Base-by-base conservation (phyloP, 2,797 vertebrate species). In the Florisuga fusca region DNA sequence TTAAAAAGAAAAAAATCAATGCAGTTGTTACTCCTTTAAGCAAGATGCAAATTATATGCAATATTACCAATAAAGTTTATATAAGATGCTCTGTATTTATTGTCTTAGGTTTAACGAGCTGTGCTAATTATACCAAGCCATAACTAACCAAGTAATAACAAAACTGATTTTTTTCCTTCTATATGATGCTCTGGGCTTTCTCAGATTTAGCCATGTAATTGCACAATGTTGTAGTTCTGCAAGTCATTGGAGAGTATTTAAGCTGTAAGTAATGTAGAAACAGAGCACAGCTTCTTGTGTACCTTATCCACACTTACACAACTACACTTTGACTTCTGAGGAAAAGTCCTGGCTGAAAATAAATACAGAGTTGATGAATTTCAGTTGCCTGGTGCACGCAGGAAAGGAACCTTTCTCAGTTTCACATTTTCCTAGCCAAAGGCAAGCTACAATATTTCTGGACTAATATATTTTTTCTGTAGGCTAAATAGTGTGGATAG, bases 81-180 rank as follows among this genome's bases (percentile, higher is more conserved):
- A 92, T 43, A 82, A 61, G 66, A 82, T 86, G 15, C 23, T 78
- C 51, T 71, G 59, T 73, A 74, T 59, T 85, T 45, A 33, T 59
- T 73, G 84, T 92, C 72, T 89, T 93, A 68, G 54, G 23, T 84
- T 95, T 96, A 97, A 95, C 93, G 83, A 94, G 55, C 80, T 95
- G 36, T 34, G 66, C 80, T 97, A 94, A 97, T 97, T 96, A 95
- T 59, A 87, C 80, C 6, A 1, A 90, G 36, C 85, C 54, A 75
- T 94, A 94, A 90, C 74, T 94, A 92, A 97, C 82, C 74, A 91
- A 94, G 84, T 94, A 94, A 93, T 74, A 94, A 89, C 53, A 69
- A 79, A 83, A 95, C 84, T 74, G 63, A 77, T 79, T 72, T 89
- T 74, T 45, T 76, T 81, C 6, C 18, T 84, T 87, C 93, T 95